Evolutionary conservation across 2,888 invertebrate genomes (phyloP).

Genomic region (Polydrusus pterygomalis): DNA sequence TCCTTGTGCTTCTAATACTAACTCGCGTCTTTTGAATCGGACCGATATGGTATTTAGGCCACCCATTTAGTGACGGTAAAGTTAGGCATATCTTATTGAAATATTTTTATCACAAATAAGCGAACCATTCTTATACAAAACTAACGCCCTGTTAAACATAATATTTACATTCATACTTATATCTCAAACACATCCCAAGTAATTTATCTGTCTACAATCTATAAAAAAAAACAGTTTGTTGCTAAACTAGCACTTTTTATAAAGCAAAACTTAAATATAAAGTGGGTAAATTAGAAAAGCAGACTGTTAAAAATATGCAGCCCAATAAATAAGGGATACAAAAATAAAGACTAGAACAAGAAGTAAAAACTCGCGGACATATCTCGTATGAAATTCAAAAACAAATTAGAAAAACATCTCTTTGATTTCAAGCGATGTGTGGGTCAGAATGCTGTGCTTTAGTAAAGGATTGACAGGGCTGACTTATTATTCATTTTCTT

Average conservation of each 20-base stretch:
- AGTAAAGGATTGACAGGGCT: no score
- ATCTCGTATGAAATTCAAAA: not conserved
- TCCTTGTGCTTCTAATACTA: no score
- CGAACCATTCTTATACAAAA: conserved; percentile 13
- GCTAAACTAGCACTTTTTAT: conserved; percentile 13
- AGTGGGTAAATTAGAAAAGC: conserved; percentile 13
- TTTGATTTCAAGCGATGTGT: no score
- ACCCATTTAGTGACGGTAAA: not conserved
- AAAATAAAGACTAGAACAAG: conserved; percentile 28
- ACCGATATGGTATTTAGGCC: not conserved
- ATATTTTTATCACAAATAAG: conserved; percentile 24
- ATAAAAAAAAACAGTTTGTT: conserved; percentile 14
- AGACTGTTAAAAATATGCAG: conserved; percentile 18
- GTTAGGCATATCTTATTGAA: not conserved
- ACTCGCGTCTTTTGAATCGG: no score
- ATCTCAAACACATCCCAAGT: conserved; percentile 2
- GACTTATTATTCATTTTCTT: no score
- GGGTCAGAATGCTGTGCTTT: no score
- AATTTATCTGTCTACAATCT: not conserved
- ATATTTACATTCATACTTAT: conserved; percentile 22
- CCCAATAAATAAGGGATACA: conserved; percentile 1
- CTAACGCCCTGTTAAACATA: conserved; percentile 9
- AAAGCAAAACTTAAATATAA: conserved; percentile 16
- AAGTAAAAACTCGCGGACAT: not conserved
- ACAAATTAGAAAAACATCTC: no score